A percentile compares a stretch with the other conserved stretches of the same genome.
phyloP scores from a whole-genome alignment of 2,797 vertebrate species.

The Coregonus suidteri region DNA sequence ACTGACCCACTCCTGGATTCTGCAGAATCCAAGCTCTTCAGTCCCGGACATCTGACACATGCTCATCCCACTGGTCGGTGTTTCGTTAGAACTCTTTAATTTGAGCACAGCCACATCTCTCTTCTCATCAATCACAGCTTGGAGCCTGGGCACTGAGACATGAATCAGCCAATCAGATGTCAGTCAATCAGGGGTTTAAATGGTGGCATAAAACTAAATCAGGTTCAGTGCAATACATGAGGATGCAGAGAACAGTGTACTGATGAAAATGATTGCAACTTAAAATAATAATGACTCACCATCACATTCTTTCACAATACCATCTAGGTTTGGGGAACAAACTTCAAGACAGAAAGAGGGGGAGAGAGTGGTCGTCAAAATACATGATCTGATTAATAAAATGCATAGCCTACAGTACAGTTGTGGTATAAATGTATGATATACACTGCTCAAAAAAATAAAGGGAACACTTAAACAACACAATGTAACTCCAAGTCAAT shows the following conservation, averaged over 20 bases:
- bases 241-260: no score
- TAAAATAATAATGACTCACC: constrained; percentile 30
- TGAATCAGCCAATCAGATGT: neutral
- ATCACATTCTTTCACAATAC: constrained; percentile 33
- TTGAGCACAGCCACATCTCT: constrained; percentile 46
- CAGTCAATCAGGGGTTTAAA: neutral
- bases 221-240: no score
- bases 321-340: constrained; percentile 29
- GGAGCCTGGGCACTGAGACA: constrained; percentile 59
- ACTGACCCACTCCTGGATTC: no score
- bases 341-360: constrained; percentile 30
- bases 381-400: no score
- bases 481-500: no score
- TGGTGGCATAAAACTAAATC: no score
- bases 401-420: no score
- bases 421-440: neutral
- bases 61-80: constrained; percentile 6
- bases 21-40: no score
- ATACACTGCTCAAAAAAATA: no score
- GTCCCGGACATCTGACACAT: neutral
- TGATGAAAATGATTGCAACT: neutral
- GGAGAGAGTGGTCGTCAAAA: neutral
- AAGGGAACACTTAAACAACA: no score
- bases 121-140: constrained; percentile 27
- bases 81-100: constrained; percentile 27